phyloP scores from a whole-genome alignment of 2,113 vertebrate genomes.

The Limanda limanda region DNA sequence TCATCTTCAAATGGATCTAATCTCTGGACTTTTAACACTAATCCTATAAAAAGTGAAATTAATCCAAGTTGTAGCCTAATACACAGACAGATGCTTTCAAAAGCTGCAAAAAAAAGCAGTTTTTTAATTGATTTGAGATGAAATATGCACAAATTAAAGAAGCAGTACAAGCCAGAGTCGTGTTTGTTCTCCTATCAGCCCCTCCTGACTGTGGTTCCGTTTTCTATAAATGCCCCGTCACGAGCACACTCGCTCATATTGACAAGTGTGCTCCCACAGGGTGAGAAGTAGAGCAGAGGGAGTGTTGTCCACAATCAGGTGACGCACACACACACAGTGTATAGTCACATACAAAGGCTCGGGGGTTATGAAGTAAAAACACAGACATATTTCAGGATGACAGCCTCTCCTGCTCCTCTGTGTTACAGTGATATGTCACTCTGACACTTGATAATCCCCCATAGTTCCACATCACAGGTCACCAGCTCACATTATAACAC shows the following conservation, averaged over 20 bases:
- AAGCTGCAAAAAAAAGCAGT: neutral
- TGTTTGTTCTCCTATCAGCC: slow-evolving; percentile 46
- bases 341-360: slow-evolving; percentile 33
- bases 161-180: slow-evolving; percentile 20
- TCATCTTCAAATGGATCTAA: slow-evolving; percentile 18
- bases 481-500: slow-evolving; percentile 32
- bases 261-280: slow-evolving; percentile 44
- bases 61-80: neutral
- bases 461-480: slow-evolving; percentile 69
- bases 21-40: neutral
- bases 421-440: slow-evolving; percentile 76
- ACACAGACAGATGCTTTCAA: neutral
- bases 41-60: slow-evolving; percentile 10
- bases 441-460: slow-evolving; percentile 78
- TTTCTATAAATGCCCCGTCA: slow-evolving; percentile 54
- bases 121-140: slow-evolving; percentile 13
- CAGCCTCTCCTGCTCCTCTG: slow-evolving; percentile 58
- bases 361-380: slow-evolving; percentile 62
- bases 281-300: slow-evolving; percentile 33
- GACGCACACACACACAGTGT: slow-evolving; percentile 14
- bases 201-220: slow-evolving; percentile 48
- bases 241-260: slow-evolving; percentile 43
- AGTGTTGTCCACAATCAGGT: slow-evolving; percentile 36
- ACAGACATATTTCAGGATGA: slow-evolving; percentile 75
- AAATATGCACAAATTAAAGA: slow-evolving; percentile 44